These are phyloP conservation scores for Platycheirus rosarum DNA, from an alignment of 2,888 invertebrate genomes.

Conservation along the genomic window DNA sequence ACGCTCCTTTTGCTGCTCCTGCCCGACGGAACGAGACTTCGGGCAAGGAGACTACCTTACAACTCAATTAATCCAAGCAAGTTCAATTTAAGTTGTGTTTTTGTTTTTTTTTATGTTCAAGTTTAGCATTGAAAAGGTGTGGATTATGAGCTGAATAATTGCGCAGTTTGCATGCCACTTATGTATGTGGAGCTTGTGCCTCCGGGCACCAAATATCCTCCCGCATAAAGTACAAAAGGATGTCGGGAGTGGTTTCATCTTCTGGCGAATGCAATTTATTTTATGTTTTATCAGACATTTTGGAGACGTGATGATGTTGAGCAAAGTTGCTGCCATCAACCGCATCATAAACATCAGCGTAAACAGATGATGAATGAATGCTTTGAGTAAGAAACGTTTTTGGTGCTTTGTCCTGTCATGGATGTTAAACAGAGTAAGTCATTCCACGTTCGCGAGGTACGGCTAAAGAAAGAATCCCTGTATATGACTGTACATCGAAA, in stretches of 20 bases:
- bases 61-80: constrained; percentile 64
- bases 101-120: not conserved
- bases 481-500: no score
- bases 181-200: not conserved
- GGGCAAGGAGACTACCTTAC: no score
- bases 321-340: not conserved
- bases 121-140: constrained; percentile 65
- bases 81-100: constrained; percentile 35
- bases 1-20: not conserved
- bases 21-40: not conserved
- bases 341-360: constrained; percentile 17
- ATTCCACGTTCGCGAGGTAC: no score
- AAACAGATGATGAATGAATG: no score
- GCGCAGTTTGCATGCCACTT: constrained; percentile 51
- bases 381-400: no score
- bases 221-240: no score
- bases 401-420: no score
- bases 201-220: not conserved
- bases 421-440: no score
- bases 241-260: not conserved
- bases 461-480: no score
- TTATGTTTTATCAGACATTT: not conserved
- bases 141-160: constrained; percentile 62
- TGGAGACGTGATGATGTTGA: not conserved
- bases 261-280: not conserved